A percentile compares a stretch with the other conserved stretches of the same genome.
Evolutionary conservation across 1,140 invertebrate genomes (phyloP).

Genomic region (Nebria ingens): DNA sequence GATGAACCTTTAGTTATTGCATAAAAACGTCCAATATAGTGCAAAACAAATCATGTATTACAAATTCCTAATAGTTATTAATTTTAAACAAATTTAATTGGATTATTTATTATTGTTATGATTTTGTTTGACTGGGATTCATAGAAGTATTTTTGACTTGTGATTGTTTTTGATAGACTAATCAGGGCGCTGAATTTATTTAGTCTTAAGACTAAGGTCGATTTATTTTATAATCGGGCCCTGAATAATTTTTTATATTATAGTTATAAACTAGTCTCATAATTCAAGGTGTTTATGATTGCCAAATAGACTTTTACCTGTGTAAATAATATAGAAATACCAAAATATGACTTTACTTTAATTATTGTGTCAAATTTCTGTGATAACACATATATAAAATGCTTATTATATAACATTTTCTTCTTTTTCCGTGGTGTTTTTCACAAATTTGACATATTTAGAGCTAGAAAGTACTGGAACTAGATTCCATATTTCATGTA

Average conservation of each 20-base stretch:
- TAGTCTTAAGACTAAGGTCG: too few relatives aligned
- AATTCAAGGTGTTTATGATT: too few relatives aligned
- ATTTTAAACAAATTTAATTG: not conserved
- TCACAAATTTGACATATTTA: not conserved
- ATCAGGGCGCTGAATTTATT: too few relatives aligned
- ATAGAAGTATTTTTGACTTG: too few relatives aligned
- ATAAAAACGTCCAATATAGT: slow-evolving; percentile 36
- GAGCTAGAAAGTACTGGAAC: not conserved
- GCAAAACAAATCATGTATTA: slow-evolving; percentile 4
- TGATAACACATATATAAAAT: slow-evolving; percentile 17
- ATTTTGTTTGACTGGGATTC: too few relatives aligned
- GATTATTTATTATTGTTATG: slow-evolving; percentile 9
- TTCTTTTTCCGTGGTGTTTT: not conserved
- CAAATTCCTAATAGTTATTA: not conserved
- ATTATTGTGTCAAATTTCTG: slow-evolving; percentile 25
- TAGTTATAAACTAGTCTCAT: too few relatives aligned
- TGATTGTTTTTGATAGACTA: too few relatives aligned
- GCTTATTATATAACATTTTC: not conserved
- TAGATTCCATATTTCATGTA: not conserved
- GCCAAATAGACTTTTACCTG: too few relatives aligned
- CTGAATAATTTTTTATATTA: too few relatives aligned
- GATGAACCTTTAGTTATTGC: slow-evolving; percentile 89
- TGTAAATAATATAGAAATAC: too few relatives aligned
- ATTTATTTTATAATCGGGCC: too few relatives aligned
- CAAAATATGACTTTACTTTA: slow-evolving; percentile 13